phyloP scores from a whole-genome alignment of 1,140 invertebrate species.

The Aphelinus atriplicis region DNA sequence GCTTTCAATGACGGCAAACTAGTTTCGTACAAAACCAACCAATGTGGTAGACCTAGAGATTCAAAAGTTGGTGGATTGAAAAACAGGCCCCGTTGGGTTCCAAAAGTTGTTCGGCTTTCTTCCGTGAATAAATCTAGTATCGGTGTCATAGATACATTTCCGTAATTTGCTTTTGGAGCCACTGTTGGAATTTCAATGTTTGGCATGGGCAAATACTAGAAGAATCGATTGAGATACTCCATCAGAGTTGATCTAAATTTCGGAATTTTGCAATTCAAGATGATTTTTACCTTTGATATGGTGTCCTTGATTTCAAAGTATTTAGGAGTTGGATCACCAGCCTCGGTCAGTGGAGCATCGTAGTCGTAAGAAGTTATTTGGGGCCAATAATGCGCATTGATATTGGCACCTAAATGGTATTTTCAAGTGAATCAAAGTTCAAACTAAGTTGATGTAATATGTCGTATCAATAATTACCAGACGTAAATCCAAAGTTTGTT shows the following conservation, averaged over 20 bases:
- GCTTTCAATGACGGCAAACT: conserved; percentile 64
- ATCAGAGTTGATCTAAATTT: no score
- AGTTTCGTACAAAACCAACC: conserved; percentile 80
- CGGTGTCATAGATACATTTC: conserved; percentile 64
- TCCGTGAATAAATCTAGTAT: conserved; percentile 45
- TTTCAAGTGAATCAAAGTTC: neutral
- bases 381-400: conserved; percentile 66
- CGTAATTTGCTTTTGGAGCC: conserved; percentile 69
- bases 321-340: conserved; percentile 83
- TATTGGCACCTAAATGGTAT: conserved; percentile 69
- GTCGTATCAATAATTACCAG: conserved; percentile 60
- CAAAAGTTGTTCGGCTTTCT: conserved; percentile 49
- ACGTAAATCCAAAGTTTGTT: conserved; percentile 78
- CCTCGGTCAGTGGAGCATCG: conserved; percentile 84
- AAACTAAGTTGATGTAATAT: neutral
- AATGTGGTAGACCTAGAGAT: conserved; percentile 68
- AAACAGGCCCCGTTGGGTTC: conserved; percentile 51
- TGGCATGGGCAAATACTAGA: conserved; percentile 63
- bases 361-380: conserved; percentile 89
- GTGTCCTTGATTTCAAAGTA: conserved; percentile 78
- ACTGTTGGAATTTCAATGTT: conserved; percentile 61
- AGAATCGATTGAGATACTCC: no score
- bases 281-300: conserved; percentile 69
- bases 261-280: neutral
- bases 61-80: conserved; percentile 73